Evolutionary conservation across 2,888 invertebrate genomes (phyloP), one percentile per base, ranked within the genome.

Genomic region (Ernsta delagoae): DNA sequence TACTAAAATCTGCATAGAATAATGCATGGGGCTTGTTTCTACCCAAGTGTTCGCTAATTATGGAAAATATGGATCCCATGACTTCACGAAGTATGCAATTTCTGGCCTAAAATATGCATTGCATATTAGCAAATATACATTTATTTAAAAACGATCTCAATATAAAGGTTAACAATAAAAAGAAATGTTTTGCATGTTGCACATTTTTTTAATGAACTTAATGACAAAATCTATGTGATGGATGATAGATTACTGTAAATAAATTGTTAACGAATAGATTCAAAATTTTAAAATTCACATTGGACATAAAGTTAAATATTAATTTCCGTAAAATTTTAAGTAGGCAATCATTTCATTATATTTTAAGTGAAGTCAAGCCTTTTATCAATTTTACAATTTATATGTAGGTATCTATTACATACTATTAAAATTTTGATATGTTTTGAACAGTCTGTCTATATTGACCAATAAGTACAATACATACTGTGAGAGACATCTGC

Each of bases 81-180:
- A 73, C 71, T 68, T 68, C 67, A 66, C 67, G 53, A 61, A 24
- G 48, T 63, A 65, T 70, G 64, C 71, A 71, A 72, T 72, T 43
- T 71, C 70, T 67, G 72, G 71, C 65, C 61, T 60, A 69, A 64
- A 39, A 66, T 66, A 57, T 57, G 39, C 66, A 66, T 59, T 70
- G 63, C 53, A 64, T 56, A 61, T 39, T 67, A 59, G 45, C 48
- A 50, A 62, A 31, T 53, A 53, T 45, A 48, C 54, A 60, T 68
- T 12, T 31, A 31, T 68, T 12, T 34, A 24, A 63, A 62, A 50
- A 59, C 31, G 59, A 69, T 69, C 53, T 69, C 57, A 50, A 50
- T 39, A 62, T 31, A 56, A 67, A 61, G 56, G 16, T 45, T 61
- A n/a, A 54, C 53, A 68, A 57, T 24, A 31, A 31, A 31, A 31